Conservation (phyloP, 2,888 invertebrate species). For the Mimachlamys varia region DNA sequence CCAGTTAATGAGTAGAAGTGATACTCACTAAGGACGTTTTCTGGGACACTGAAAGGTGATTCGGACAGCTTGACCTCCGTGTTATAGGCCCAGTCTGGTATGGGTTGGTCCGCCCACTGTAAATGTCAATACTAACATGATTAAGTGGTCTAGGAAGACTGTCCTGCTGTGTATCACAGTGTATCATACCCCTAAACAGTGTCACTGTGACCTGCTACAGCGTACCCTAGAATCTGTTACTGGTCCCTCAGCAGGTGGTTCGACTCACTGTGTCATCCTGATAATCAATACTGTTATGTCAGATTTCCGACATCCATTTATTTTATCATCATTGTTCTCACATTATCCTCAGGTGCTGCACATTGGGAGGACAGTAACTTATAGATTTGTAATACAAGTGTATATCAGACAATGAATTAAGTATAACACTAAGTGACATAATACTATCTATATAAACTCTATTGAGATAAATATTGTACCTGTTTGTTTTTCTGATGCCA, state of each 20-base stretch:
- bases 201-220: neutral
- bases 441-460: neutral
- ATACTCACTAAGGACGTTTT: conserved; percentile 2
- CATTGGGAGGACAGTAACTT: neutral
- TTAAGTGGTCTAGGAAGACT: neutral
- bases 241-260: neutral
- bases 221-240: neutral
- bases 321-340: neutral
- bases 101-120: conserved; percentile 16
- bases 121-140: conserved; percentile 19
- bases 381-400: neutral
- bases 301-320: neutral
- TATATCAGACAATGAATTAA: neutral
- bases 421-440: neutral
- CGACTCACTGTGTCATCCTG: neutral
- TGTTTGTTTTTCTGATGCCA: conserved; percentile 18
- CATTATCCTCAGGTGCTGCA: neutral
- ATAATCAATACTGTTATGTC: neutral
- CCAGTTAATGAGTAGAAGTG: neutral
- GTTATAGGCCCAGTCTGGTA: neutral
- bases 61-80: neutral
- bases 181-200: neutral
- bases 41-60: conserved; percentile 15
- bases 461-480: neutral
- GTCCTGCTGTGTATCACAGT: neutral